These are phyloP conservation scores for Dolichallabes microphthalmus DNA, from an alignment of 2,113 vertebrate genomes.

Conservation along the genomic window DNA sequence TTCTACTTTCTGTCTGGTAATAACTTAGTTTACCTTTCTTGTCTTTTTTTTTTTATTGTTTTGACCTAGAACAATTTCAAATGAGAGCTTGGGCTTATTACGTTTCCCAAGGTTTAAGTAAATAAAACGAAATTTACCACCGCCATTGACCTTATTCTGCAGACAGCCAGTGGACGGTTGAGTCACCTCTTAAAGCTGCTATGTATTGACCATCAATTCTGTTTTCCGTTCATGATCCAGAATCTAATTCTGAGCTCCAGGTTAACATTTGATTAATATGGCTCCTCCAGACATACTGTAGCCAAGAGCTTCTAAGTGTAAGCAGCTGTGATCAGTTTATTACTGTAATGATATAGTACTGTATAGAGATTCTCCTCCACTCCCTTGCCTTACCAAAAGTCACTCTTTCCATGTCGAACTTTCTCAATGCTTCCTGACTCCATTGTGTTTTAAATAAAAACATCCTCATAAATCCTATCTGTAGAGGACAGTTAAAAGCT, in stretches of 20 bases:
- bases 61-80: background rate
- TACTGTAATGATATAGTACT: conserved; percentile 12
- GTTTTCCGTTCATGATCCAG: background rate
- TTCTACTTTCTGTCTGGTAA: background rate
- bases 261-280: background rate
- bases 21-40: background rate
- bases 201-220: background rate
- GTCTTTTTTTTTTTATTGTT: background rate
- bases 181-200: background rate
- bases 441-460: conserved; percentile 60
- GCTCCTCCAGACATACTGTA: background rate
- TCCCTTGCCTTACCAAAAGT: conserved; percentile 47
- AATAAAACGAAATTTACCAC: background rate
- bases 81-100: background rate
- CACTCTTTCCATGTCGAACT: conserved; percentile 42
- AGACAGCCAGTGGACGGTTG: background rate
- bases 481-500: conserved; percentile 55
- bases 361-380: conserved; percentile 45
- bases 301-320: conserved; percentile 4
- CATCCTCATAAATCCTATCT: conserved; percentile 45
- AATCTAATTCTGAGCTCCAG: conserved; percentile 4
- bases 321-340: conserved; percentile 31
- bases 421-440: conserved; percentile 52
- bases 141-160: conserved; percentile 4
- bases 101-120: background rate